Evolutionary conservation across 2,113 vertebrate species (phyloP).

Genomic region (Taxidea taxus): DNA sequence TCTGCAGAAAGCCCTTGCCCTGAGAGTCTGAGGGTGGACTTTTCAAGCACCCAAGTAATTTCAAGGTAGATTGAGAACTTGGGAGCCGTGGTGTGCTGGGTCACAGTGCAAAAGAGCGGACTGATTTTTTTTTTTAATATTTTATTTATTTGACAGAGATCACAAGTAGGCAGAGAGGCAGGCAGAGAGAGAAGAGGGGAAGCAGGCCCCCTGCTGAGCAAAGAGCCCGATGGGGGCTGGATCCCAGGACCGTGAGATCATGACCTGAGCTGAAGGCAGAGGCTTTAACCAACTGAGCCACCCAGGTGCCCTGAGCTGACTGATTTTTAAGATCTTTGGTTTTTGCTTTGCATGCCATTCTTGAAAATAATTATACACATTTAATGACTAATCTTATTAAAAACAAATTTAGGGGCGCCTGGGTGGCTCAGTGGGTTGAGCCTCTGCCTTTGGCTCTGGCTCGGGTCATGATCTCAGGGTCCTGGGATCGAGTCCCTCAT

Average conservation of each 20-base stretch:
- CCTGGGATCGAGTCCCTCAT: too few species aligned
- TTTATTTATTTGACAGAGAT: too few species aligned
- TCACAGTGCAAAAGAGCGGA: background rate
- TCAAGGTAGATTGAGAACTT: background rate
- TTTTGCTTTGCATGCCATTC: background rate
- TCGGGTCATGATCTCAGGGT: too few species aligned
- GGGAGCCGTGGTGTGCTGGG: background rate
- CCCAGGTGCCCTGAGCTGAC: background rate
- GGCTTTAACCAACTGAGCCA: too few species aligned
- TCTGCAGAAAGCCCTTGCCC: background rate
- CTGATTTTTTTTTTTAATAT: background rate
- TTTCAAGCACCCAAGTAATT: background rate
- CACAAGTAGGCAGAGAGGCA: too few species aligned
- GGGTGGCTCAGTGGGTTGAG: too few species aligned
- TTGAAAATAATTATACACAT: background rate
- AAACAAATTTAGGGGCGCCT: background rate
- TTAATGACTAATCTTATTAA: background rate
- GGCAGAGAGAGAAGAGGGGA: too few species aligned
- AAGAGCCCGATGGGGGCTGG: too few species aligned
- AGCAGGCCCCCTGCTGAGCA: too few species aligned
- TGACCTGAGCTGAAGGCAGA: too few species aligned
- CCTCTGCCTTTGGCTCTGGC: too few species aligned
- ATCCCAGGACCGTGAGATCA: too few species aligned
- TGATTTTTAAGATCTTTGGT: background rate
- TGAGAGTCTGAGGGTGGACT: background rate